Conservation (phyloP, 2,888 invertebrate genomes). For the Portevinia maculata region DNA sequence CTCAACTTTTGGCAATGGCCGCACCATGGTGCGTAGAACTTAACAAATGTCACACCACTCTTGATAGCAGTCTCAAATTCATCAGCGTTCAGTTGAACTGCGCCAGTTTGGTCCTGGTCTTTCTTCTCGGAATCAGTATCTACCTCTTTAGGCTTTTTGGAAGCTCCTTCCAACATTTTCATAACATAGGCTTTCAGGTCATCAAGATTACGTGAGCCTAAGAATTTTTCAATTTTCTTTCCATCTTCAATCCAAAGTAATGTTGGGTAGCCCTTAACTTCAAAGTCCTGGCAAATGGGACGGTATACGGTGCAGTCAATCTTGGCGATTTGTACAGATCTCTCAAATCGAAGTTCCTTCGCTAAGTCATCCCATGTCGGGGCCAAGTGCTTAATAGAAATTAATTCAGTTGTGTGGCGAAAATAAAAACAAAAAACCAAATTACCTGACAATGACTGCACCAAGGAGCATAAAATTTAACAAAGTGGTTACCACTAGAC, state of each 20-base stretch:
- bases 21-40: constrained; percentile 96
- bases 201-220: constrained; percentile 87
- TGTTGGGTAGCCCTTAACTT: constrained; percentile 94
- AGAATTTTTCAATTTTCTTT: constrained; percentile 91
- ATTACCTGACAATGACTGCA: constrained; percentile 92
- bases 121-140: constrained; percentile 52
- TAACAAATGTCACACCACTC: constrained; percentile 90
- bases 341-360: constrained; percentile 86
- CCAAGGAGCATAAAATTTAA: constrained; percentile 97
- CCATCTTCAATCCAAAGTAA: constrained; percentile 94
- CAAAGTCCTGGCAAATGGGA: constrained; percentile 89
- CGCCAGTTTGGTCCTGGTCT: constrained; percentile 76
- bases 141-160: constrained; percentile 54
- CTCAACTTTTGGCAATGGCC: constrained; percentile 94
- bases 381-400: constrained; percentile 86
- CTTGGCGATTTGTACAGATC: constrained; percentile 89
- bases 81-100: constrained; percentile 85
- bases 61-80: constrained; percentile 89
- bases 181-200: constrained; percentile 89
- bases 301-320: constrained; percentile 93
- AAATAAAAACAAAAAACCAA: neutral
- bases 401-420: neutral
- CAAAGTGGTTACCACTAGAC: constrained; percentile 90
- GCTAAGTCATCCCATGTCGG: constrained; percentile 94
- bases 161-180: constrained; percentile 85